A percentile compares a stretch with the other conserved stretches of the same genome.
Evolutionary conservation across 2,113 vertebrate genomes (phyloP).

Genomic region (Rhadina sibilatrix): DNA sequence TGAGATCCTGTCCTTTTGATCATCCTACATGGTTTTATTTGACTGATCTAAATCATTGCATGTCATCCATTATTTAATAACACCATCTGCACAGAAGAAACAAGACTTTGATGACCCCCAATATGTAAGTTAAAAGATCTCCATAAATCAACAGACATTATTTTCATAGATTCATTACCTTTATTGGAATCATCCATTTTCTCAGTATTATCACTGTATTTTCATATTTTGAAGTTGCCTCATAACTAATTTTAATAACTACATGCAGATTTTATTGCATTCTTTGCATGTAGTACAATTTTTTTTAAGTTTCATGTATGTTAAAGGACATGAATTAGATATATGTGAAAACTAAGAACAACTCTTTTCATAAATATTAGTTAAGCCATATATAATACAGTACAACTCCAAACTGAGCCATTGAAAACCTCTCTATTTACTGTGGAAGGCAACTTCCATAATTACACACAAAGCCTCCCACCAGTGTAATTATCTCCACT

Average conservation of each 20-base stretch:
- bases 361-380: neutral
- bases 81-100: neutral
- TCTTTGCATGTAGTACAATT: rapidly evolving
- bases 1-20: neutral
- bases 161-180: neutral
- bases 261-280: neutral
- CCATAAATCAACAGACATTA: neutral
- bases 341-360: neutral
- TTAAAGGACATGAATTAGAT: neutral
- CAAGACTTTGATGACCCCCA: neutral
- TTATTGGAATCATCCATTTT: neutral
- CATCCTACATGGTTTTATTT: neutral
- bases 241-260: neutral
- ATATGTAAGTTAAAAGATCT: neutral
- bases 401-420: neutral
- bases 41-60: neutral
- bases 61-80: neutral
- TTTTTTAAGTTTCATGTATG: neutral
- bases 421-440: neutral
- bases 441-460: neutral
- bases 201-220: neutral
- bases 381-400: neutral
- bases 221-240: neutral
- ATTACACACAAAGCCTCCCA: neutral
- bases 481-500: neutral